These are phyloP conservation scores for Hystrix brachyura DNA, from an alignment of 2,113 vertebrate genomes.

Conservation along the genomic window DNA sequence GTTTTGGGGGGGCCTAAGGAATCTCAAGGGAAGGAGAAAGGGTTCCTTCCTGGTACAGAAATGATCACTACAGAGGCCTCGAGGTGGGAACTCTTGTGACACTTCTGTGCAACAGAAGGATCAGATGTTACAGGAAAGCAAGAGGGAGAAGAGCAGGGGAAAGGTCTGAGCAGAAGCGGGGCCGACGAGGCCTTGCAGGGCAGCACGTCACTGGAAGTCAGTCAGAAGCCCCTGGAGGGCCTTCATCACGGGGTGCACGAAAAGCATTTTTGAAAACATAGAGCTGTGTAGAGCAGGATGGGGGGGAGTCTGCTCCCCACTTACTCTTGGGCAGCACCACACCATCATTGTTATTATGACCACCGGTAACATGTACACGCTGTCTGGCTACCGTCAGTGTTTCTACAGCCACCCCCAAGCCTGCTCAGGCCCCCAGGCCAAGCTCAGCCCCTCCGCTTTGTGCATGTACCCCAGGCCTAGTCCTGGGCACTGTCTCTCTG, in stretches of 20 bases:
- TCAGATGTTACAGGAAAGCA: background rate
- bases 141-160: background rate
- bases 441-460: background rate
- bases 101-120: background rate
- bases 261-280: background rate
- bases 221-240: background rate
- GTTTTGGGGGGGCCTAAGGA: no score
- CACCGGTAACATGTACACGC: rapidly evolving
- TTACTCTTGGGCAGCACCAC: background rate
- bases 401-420: rapidly evolving
- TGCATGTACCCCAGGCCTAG: background rate
- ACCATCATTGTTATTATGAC: background rate
- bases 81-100: rapidly evolving
- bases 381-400: rapidly evolving
- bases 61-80: background rate
- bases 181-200: rapidly evolving
- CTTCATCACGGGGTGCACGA: background rate
- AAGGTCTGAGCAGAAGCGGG: background rate
- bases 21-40: background rate
- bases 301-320: rapidly evolving
- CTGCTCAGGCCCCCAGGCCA: background rate
- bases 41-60: background rate
- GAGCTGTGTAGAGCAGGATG: background rate
- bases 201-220: background rate
- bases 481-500: no score